phyloP scores from a whole-genome alignment of 2,113 vertebrate genomes.

The Bungarus multicinctus region DNA sequence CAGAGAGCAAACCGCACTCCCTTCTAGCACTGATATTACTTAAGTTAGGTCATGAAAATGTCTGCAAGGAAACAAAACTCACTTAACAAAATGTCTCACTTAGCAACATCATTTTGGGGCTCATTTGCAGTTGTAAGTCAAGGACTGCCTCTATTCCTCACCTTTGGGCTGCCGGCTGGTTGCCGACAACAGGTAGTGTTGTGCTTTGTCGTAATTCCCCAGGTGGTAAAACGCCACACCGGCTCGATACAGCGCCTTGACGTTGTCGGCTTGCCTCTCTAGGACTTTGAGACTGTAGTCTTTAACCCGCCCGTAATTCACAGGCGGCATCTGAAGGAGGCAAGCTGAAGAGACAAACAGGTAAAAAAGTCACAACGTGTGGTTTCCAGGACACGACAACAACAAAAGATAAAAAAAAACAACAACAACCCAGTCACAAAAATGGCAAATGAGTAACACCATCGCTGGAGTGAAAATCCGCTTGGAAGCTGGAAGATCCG shows the following conservation, averaged over 20 bases:
- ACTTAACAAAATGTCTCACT: background rate
- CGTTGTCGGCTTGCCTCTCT: slow-evolving; percentile 73
- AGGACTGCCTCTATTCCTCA: slow-evolving; percentile 43
- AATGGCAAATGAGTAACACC: background rate
- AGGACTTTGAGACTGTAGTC: slow-evolving; percentile 86
- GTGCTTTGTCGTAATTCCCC: slow-evolving; percentile 79
- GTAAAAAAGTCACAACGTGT: background rate
- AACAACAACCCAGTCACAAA: background rate
- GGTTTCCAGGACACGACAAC: background rate
- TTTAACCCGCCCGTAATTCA: slow-evolving; percentile 82
- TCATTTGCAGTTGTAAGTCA: background rate
- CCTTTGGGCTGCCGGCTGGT: slow-evolving; percentile 80
- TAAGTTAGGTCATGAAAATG: too few relatives aligned
- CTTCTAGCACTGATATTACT: too few relatives aligned
- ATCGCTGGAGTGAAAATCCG: background rate
- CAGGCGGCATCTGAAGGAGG: slow-evolving; percentile 79
- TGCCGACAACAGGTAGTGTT: slow-evolving; percentile 75
- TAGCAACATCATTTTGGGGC: background rate
- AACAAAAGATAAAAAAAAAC: background rate
- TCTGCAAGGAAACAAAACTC: too few relatives aligned
- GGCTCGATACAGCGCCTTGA: slow-evolving; percentile 86
- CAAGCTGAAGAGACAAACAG: slow-evolving; percentile 71
- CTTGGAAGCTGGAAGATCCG: background rate
- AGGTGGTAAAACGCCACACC: slow-evolving; percentile 86
- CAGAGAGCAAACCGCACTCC: too few relatives aligned